Conservation (phyloP, 2,113 vertebrate species). For the Pachypanchax playfairii region DNA sequence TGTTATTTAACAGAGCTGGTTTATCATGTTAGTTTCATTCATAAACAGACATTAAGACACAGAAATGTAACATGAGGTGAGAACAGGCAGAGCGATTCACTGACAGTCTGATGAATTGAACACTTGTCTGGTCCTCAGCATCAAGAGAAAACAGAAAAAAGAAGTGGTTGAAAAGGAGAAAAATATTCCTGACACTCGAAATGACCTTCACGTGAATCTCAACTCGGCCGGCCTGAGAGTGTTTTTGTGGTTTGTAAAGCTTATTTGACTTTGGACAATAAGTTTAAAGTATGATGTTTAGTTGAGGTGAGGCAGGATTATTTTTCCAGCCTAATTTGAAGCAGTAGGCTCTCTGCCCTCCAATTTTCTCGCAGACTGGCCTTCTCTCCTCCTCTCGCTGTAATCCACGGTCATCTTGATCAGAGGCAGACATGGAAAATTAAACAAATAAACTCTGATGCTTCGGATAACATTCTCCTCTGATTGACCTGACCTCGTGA, state of each 20-base stretch:
- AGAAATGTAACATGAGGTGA: constrained; percentile 25
- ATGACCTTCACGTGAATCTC: constrained; percentile 66
- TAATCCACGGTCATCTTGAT: constrained; percentile 72
- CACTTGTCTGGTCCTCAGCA: constrained; percentile 27
- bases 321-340: constrained; percentile 83
- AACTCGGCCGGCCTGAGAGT: constrained; percentile 34
- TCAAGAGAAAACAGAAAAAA: constrained; percentile 32
- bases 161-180: constrained; percentile 24
- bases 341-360: constrained; percentile 60
- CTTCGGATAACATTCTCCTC: constrained; percentile 79
- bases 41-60: constrained; percentile 5
- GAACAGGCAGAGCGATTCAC: constrained; percentile 4
- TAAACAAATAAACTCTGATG: constrained; percentile 80
- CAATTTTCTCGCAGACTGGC: constrained; percentile 29
- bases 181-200: constrained; percentile 40
- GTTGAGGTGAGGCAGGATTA: constrained; percentile 70
- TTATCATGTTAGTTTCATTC: too few species aligned
- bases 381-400: constrained; percentile 34
- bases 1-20: too few species aligned
- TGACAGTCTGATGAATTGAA: constrained; percentile 40
- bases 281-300: constrained; percentile 74
- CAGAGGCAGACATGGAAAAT: constrained; percentile 76
- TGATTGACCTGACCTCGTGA: constrained; percentile 71
- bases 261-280: constrained; percentile 80
- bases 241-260: constrained; percentile 68